phyloP scores from a whole-genome alignment of 2,888 invertebrate genomes.

The Eristalinus sepulchralis region DNA sequence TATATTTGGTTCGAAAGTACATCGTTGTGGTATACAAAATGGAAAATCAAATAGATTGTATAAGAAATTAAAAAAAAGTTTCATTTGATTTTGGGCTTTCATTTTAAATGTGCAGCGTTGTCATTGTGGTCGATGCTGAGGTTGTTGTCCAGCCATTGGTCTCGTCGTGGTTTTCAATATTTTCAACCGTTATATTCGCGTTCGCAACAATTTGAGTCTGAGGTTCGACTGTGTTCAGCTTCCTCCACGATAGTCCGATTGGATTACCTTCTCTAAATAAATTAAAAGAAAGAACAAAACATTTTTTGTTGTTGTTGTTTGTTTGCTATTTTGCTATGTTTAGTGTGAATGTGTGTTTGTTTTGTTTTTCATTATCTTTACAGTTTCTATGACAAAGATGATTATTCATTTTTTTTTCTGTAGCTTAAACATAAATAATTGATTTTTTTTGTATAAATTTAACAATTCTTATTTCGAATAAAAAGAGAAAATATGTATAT shows the following conservation, averaged over 20 bases:
- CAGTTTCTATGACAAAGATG: not conserved
- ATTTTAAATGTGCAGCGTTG: constrained; percentile 74
- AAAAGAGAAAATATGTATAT: not conserved
- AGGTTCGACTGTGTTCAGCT: constrained; percentile 73
- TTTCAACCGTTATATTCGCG: constrained; percentile 68
- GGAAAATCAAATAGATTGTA: not conserved
- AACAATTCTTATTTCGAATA: constrained; percentile 22
- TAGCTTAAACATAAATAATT: not conserved
- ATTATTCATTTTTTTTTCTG: not conserved
- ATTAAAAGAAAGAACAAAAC: constrained; percentile 54
- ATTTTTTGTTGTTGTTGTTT: constrained; percentile 12
- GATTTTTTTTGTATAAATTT: not conserved
- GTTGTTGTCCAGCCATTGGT: constrained; percentile 50
- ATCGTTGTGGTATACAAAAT: not conserved
- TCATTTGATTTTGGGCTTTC: not conserved
- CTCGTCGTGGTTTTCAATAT: constrained; percentile 61
- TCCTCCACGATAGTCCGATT: constrained; percentile 73
- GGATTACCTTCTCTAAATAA: constrained; percentile 72
- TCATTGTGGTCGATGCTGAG: constrained; percentile 74
- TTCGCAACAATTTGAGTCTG: constrained; percentile 14
- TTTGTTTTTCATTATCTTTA: constrained; percentile 1
- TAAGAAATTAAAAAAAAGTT: not conserved
- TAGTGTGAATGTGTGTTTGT: constrained; percentile 13
- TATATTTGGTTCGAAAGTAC: not conserved
- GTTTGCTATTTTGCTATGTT: constrained; percentile 43